Base-by-base conservation (phyloP, 2,113 vertebrate species). In the Solea senegalensis region DNA sequence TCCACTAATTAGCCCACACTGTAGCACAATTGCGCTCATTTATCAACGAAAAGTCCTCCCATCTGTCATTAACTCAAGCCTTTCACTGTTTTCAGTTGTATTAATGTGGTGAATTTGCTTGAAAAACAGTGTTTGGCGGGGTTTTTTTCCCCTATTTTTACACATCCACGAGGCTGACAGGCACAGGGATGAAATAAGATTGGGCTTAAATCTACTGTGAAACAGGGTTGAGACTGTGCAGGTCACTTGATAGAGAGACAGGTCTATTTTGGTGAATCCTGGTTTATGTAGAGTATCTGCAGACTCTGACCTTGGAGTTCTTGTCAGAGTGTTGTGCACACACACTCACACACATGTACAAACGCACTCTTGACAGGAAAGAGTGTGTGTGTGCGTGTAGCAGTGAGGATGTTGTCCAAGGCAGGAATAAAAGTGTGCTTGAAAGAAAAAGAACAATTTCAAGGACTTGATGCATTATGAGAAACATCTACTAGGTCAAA, bases 1-100 rank as follows among this genome's bases (percentile, higher is more conserved):
- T 51, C 52, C 41, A 52, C 84, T 89, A 88, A 92, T 92, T 90
- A 86, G 67, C 69, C 70, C 55, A 41, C 44, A 74, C 78, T 74
- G 70, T 74, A 81, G 45, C 63, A 66, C 79, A 49, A 79, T 70
- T 74, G 83, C 78, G 44, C 69, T 76, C 87, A 89, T 91, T 82
- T 45, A 84, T 89, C 82, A 89, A 66, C 82, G 84, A 63, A 86
- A 85, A 55, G 70, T 50, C 49, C 60, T 65, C 57, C 73, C 61
- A 56, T 62, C 62, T 53, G 70, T 81, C 76, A 78, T 87, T 75
- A 78, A 73, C 72, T 69, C 56, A 65, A 74, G 72, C 57, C 65
- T 46, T 69, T 27, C 66, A 80, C 54, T 34, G 26, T 65, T 76
- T 40, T 14, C 55, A 12, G 26, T 15, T 26, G 1, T 12, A 48